Evolutionary conservation across 1,140 invertebrate species (phyloP), one percentile per base, ranked within the genome.

Genomic region (Galendromus occidentalis): DNA sequence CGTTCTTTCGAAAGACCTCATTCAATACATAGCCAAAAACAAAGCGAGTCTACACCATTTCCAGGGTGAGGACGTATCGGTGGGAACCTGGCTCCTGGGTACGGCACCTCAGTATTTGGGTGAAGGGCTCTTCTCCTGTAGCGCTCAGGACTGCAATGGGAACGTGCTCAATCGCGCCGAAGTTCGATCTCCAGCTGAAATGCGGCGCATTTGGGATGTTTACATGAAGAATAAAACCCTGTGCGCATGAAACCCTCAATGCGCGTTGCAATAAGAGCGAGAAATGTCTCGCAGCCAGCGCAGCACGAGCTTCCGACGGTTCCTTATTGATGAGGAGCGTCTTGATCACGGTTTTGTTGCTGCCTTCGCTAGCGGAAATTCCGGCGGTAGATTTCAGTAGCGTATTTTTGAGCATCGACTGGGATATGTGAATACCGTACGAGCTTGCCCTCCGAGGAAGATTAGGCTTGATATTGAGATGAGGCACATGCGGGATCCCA

Each of bases 151-250:
- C 22, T 59, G 51, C 22, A 33, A 33, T 22, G 51, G 51, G 1
- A 59, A 59, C 25, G 51, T 59, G 25, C 51, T 59, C 33, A 59
- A 59, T 22, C 14, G 51, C 14, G 51, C 51, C 22, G 51, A 59
- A 25, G 51, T 59, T 14, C 14, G 14, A 14, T 20, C 25, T 59
- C 51, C 51, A 4, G 51, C n/a, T 1, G 51, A 59, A 59, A 59
- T 25, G 22, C 51, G 51, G 14, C 51, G 51, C 17, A 22, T 59
- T 4, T 59, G 51, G 51, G 33, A 59, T 22, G 20, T 59, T 22
- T 59, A 59, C 33, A 59, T 59, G 51, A 25, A 59, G 22, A 59
- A 59, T 25, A 59, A 59, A 22, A 59, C 51, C 14, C 51, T 59
- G 14, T 59, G 51, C 33, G 51, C 33, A 39, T 39, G 33, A 39